Conservation (phyloP, 2,797 vertebrate species). For the Enteromius mattozi region DNA sequence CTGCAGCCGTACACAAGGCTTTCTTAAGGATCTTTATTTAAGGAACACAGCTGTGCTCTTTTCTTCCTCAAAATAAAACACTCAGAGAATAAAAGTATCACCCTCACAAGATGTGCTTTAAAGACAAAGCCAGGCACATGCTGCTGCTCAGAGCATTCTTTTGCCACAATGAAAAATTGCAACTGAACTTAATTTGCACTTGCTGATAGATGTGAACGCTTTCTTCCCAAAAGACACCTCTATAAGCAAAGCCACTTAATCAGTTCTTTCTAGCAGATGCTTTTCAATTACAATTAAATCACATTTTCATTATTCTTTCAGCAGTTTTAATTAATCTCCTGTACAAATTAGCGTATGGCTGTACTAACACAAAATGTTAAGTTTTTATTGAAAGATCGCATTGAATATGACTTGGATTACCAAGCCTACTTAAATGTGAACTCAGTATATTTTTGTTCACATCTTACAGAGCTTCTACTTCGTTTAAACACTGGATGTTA, state of each 20-base stretch:
- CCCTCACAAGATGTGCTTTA: slow-evolving; percentile 27
- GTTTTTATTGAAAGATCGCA: not conserved
- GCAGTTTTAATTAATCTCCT: not conserved
- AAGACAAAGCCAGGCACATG: slow-evolving; percentile 23
- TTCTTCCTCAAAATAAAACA: slow-evolving; percentile 30
- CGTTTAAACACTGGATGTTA: not conserved
- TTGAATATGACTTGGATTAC: not conserved
- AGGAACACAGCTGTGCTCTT: slow-evolving; percentile 39
- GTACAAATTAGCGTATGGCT: not conserved
- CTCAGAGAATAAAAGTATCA: slow-evolving; percentile 32
- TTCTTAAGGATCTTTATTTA: slow-evolving; percentile 35
- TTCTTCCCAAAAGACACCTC: slow-evolving; percentile 17
- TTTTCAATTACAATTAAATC: slow-evolving; percentile 20
- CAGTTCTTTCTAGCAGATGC: slow-evolving; percentile 7
- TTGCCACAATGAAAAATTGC: slow-evolving; percentile 13
- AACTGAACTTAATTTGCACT: slow-evolving; percentile 21
- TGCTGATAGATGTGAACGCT: slow-evolving; percentile 3
- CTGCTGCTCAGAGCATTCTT: slow-evolving; percentile 17
- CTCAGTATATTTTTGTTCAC: not conserved
- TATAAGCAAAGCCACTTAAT: slow-evolving; percentile 18
- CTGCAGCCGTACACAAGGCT: slow-evolving; percentile 1
- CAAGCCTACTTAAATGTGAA: not conserved
- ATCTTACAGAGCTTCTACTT: not conserved
- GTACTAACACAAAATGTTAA: not conserved
- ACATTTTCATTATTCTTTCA: slow-evolving; percentile 17